Evolutionary conservation across 2,797 vertebrate species (phyloP), one percentile per base, ranked within the genome.

Genomic region (Erpetoichthys calabaricus): DNA sequence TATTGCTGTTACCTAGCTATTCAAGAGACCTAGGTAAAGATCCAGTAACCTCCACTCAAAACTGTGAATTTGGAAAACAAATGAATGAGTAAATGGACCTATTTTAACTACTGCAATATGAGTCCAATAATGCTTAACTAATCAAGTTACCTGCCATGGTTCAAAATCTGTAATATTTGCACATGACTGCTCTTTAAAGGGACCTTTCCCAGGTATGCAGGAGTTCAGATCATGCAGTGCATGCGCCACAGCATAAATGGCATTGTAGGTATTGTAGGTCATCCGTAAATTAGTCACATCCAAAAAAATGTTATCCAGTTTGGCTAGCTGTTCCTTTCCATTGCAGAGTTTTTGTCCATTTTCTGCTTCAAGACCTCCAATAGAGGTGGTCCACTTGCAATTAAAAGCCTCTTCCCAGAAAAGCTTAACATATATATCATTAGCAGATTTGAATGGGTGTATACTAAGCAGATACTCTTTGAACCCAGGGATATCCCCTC

Each of bases 401-500:
- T 25, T 7, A 51, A 65, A 65, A 5, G 59, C 59, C 5, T 57
- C 56, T 7, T 62, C 51, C 63, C 63, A 65, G 53, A 65, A 65
- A 41, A 45, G 59, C 44, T 59, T 65, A 8, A 65, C 55, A 43
- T 56, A 65, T 25, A 61, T 55, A 25, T 25, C 25, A 44, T 65
- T 60, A 3, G 47, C n/a, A n/a, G 47, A n/a, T 49, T 7, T 7
- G 4, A 7, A 3, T 9, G 64, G 62, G 7, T 60, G 56, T 3
- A 66, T 56, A 44, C 58, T 63, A 7, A 59, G 56, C 51, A 66
- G 58, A 47, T 62, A 63, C 45, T 66, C 59, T 10, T 60, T 63
- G 45, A 66, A 59, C 3, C 61, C 64, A n/a, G 64, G 59, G 42
- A 66, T 66, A 45, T 60, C 57, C 3, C 58, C 64, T 42, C n/a